Conservation (phyloP, 2,797 vertebrate species). For the Lateolabrax maculatus region DNA sequence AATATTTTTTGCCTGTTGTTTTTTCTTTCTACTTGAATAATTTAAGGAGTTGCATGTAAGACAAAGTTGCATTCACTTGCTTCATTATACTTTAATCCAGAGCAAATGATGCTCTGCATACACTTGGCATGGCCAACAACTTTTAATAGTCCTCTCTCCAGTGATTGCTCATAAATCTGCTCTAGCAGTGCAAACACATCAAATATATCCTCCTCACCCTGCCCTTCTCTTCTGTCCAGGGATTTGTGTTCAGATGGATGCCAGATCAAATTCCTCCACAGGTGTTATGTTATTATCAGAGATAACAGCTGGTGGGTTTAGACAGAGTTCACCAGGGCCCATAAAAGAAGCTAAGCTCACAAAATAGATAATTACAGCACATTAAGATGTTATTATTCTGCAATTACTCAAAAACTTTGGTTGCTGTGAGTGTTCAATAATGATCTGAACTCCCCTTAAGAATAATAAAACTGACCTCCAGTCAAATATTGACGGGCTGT, state of each 20-base stretch:
- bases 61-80: constrained; percentile 85
- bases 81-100: constrained; percentile 87
- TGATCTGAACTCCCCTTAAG: constrained; percentile 19
- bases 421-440: constrained; percentile 18
- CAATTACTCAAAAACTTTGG: constrained; percentile 28
- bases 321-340: constrained; percentile 48
- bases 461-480: constrained; percentile 34
- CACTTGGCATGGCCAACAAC: constrained; percentile 62
- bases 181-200: constrained; percentile 41
- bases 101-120: constrained; percentile 76
- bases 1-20: constrained; percentile 70
- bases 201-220: constrained; percentile 41
- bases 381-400: constrained; percentile 38
- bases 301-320: constrained; percentile 61
- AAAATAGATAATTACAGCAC: constrained; percentile 38
- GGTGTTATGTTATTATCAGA: constrained; percentile 63
- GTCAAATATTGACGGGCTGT: not conserved
- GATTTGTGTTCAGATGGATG: constrained; percentile 59
- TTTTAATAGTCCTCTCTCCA: constrained; percentile 61
- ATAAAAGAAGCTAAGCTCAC: constrained; percentile 42
- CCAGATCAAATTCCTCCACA: constrained; percentile 69
- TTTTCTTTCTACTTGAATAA: constrained; percentile 81
- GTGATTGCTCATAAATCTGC: constrained; percentile 65
- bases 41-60: constrained; percentile 84
- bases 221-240: constrained; percentile 46